phyloP scores from a whole-genome alignment of 2,797 vertebrate genomes.

The Emys orbicularis region DNA sequence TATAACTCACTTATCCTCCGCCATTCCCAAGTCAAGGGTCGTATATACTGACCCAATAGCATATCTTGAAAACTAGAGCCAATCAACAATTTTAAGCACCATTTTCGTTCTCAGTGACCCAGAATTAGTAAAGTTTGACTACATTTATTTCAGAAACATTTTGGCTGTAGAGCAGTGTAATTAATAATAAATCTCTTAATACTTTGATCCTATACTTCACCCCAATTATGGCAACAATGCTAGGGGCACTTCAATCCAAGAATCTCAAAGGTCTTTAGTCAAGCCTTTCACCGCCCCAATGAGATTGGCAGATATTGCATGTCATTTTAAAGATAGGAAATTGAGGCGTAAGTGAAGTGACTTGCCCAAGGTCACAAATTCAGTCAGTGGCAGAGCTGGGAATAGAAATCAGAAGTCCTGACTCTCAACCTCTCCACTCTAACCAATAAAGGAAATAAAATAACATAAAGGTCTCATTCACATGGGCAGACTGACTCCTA shows the following conservation, averaged over 20 bases:
- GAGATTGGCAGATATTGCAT: rapidly evolving
- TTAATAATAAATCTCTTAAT: not conserved
- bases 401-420: not conserved
- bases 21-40: too few relatives aligned
- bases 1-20: too few relatives aligned
- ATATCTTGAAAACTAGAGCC: too few relatives aligned
- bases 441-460: not conserved
- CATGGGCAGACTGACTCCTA: not conserved
- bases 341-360: rapidly evolving
- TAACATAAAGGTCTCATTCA: rapidly evolving
- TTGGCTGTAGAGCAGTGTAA: not conserved
- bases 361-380: rapidly evolving
- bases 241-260: not conserved
- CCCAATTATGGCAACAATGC: not conserved
- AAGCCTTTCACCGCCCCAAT: rapidly evolving
- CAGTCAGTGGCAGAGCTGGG: not conserved
- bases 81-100: too few relatives aligned
- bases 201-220: not conserved
- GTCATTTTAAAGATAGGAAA: not conserved
- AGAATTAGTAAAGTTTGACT: too few relatives aligned
- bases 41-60: too few relatives aligned
- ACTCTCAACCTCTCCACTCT: not conserved
- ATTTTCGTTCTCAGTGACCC: too few relatives aligned
- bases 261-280: not conserved
- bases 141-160: too few relatives aligned